Conservation (phyloP, 2,797 vertebrate genomes). For the Heterohyrax brucei region DNA sequence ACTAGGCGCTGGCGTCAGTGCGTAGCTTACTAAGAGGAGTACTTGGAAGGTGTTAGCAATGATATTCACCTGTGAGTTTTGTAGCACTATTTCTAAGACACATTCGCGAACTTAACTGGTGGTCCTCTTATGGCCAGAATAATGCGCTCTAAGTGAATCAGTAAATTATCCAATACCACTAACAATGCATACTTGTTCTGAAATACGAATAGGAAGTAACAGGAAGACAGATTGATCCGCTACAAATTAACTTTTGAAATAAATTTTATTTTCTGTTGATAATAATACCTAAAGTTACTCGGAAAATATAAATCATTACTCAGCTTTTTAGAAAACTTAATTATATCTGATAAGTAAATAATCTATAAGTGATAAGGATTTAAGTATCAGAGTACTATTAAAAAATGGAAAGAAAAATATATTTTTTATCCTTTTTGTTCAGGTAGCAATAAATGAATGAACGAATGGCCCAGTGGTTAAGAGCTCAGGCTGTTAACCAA, state of each 20-base stretch:
- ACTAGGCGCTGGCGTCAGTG: too few relatives aligned
- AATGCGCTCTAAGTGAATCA: not conserved
- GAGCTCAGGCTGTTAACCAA: too few relatives aligned
- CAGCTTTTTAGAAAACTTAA: not conserved
- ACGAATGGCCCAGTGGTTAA: too few relatives aligned
- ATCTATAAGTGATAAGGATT: not conserved
- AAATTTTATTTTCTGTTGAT: not conserved
- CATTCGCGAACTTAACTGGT: too few relatives aligned
- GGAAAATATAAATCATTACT: not conserved
- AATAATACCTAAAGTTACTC: not conserved
- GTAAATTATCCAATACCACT: not conserved
- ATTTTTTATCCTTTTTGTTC: not conserved
- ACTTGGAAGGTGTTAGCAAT: too few relatives aligned
- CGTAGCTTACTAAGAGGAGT: too few relatives aligned
- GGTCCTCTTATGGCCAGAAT: not conserved
- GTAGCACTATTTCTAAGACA: too few relatives aligned
- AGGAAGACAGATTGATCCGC: not conserved
- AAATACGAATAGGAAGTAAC: not conserved
- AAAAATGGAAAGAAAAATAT: not conserved
- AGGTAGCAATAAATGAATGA: not conserved
- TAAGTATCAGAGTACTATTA: not conserved
- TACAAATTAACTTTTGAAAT: not conserved
- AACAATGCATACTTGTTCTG: not conserved
- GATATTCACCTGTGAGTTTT: too few relatives aligned
- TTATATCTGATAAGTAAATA: not conserved